A percentile compares a stretch with the other conserved stretches of the same genome.
Evolutionary conservation across 2,888 invertebrate species (phyloP).

Genomic region (Lypha dubia): DNA sequence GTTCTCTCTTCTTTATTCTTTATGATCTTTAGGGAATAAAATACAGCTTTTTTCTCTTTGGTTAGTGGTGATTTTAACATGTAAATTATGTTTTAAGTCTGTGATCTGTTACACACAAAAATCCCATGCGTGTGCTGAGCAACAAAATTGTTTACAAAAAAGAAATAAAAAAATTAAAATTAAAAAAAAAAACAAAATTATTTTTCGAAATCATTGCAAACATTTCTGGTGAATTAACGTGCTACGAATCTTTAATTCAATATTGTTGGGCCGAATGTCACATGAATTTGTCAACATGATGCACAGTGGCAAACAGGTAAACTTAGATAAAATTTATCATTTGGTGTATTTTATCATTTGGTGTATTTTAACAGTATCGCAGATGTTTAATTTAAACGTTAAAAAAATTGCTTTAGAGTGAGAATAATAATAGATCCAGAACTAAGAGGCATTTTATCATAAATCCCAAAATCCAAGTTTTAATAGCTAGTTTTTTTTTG

Average conservation of each 20-base stretch:
- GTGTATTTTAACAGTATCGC: neutral
- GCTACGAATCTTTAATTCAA: constrained; percentile 70
- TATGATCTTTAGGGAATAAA: constrained; percentile 22
- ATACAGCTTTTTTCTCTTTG: neutral
- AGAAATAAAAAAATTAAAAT: neutral
- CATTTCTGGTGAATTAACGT: constrained; percentile 71
- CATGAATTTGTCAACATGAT: constrained; percentile 49
- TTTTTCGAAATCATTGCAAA: constrained; percentile 70
- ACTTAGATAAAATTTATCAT: neutral
- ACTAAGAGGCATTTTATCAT: too few species aligned
- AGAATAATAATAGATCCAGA: too few species aligned
- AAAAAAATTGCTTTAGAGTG: too few species aligned
- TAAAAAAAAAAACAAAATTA: constrained; percentile 8
- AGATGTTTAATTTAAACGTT: too few species aligned
- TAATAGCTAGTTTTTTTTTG: too few species aligned
- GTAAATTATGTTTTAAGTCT: constrained; percentile 65
- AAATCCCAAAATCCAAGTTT: too few species aligned
- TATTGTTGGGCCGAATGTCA: constrained; percentile 52
- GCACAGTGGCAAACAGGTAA: constrained; percentile 46
- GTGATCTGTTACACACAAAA: constrained; percentile 59
- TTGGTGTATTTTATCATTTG: neutral
- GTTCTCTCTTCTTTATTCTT: constrained; percentile 16
- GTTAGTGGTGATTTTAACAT: constrained; percentile 60
- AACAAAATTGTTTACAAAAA: constrained; percentile 6
- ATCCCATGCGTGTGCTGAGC: constrained; percentile 60